These are phyloP conservation scores for Sciurus niger DNA, from an alignment of 2,113 vertebrate genomes.

Conservation along the genomic window DNA sequence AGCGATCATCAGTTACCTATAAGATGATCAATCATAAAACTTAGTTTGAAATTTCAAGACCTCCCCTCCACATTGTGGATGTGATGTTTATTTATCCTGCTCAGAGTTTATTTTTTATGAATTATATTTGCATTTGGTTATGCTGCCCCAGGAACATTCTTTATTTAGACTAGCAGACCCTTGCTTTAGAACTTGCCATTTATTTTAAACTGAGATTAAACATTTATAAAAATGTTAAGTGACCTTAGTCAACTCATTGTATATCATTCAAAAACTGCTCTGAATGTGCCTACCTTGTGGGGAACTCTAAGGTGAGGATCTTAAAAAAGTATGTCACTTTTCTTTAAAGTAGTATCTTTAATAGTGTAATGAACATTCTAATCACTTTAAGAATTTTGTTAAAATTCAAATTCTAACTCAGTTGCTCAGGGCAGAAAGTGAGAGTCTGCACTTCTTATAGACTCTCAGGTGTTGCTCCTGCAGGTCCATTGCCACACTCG, in stretches of 20 bases:
- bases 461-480: background rate
- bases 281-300: background rate
- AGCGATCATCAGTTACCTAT: background rate
- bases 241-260: background rate
- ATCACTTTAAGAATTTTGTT: conserved; percentile 12
- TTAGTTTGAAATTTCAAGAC: background rate
- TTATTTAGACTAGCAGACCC: background rate
- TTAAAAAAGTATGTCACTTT: background rate
- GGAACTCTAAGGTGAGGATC: background rate
- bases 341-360: background rate
- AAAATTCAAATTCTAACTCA: conserved; percentile 50
- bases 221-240: conserved; percentile 48
- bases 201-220: conserved; percentile 33
- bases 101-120: background rate
- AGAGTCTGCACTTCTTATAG: background rate
- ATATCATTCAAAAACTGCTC: background rate
- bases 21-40: background rate
- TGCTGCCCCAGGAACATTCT: background rate
- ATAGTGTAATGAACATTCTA: conserved; percentile 20
- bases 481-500: background rate
- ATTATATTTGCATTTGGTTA: conserved; percentile 19
- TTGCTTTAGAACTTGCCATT: background rate
- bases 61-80: background rate
- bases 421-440: background rate
- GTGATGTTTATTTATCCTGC: background rate